Evolutionary conservation across 2,113 vertebrate species (phyloP), one percentile per base, ranked within the genome.

Genomic region (Eurypyga helias): DNA sequence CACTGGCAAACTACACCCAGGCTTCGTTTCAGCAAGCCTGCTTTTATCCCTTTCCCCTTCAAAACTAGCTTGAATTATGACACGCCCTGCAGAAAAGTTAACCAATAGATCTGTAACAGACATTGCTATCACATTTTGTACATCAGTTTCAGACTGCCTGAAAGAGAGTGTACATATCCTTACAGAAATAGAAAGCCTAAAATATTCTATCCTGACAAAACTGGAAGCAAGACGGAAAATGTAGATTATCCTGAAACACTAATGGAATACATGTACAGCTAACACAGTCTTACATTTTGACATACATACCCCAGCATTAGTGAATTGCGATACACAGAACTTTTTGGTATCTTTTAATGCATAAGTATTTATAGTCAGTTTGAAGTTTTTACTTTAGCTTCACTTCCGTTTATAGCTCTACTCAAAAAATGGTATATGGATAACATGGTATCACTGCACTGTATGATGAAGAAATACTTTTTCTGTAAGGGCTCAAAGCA

Each of bases 401-500:
- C 57, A 51, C 3, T 66, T 60, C 38, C 77, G 4, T 18, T 67
- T 67, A 36, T 9, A 2, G 0, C 24, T 76, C 31, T 62, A 57
- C 28, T 43, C 1, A 5, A 70, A 49, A 17, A 19, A 25, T 1
- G 38, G 2, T n/a, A 5, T 36, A 28, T 28, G 11, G 5, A 29
- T 52, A 62, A 43, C 31, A 77, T 7, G 2, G 5, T 48, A 62
- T 9, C 18, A 54, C 66, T 41, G 11, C 11, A 48, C 10, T 31
- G 34, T 13, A 13, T 34, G 25, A 54, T 51, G 7, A 87, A 69
- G 29, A 72, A 64, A 58, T 48, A 20, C 2, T 23, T 64, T 28
- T 60, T 21, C 41, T 66, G 8, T 48, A 58, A 64, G 11, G 45
- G 9, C 9, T 43, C 6, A 78, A 28, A 66, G 4, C 2, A 65